A percentile compares a stretch with the other conserved stretches of the same genome.
phyloP scores from a whole-genome alignment of 1,140 invertebrate species.

The Drosophila sp. region DNA sequence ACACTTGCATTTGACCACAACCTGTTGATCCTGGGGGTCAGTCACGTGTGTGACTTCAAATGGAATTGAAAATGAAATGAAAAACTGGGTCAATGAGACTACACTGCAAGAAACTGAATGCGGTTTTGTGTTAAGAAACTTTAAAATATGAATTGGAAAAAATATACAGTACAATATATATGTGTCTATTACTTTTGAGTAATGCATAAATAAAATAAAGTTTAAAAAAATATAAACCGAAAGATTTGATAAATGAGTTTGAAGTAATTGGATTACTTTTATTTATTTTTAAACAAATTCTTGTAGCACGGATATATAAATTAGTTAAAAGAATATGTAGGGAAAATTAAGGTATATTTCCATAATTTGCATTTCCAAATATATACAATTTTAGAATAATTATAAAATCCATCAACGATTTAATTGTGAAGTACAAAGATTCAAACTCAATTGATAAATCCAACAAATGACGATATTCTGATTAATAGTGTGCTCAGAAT shows the following conservation, averaged over 20 bases:
- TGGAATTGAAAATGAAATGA: conserved; percentile 41
- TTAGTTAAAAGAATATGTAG: no score
- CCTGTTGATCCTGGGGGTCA: conserved; percentile 46
- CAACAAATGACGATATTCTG: conserved; percentile 61
- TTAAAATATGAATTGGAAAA: background rate
- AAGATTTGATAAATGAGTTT: no score
- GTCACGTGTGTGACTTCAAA: conserved; percentile 52
- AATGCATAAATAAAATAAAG: background rate
- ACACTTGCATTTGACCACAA: conserved; percentile 46
- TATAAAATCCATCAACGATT: background rate
- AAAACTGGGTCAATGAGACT: conserved; percentile 67
- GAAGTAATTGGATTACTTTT: no score
- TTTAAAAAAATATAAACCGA: no score
- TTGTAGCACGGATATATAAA: no score
- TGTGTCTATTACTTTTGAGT: background rate
- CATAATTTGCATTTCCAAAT: no score
- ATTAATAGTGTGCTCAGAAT: conserved; percentile 60
- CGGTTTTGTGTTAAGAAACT: background rate
- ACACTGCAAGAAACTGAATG: conserved; percentile 42
- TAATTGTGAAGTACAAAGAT: background rate
- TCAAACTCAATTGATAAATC: conserved; percentile 23
- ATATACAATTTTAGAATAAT: background rate
- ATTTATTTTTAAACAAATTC: no score
- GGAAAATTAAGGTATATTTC: no score
- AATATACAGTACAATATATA: background rate